Percentiles rank a stretch among this genome's conserved stretches.
phyloP scores from a whole-genome alignment of 2,888 invertebrate genomes.

The Mechanitis messenoides region DNA sequence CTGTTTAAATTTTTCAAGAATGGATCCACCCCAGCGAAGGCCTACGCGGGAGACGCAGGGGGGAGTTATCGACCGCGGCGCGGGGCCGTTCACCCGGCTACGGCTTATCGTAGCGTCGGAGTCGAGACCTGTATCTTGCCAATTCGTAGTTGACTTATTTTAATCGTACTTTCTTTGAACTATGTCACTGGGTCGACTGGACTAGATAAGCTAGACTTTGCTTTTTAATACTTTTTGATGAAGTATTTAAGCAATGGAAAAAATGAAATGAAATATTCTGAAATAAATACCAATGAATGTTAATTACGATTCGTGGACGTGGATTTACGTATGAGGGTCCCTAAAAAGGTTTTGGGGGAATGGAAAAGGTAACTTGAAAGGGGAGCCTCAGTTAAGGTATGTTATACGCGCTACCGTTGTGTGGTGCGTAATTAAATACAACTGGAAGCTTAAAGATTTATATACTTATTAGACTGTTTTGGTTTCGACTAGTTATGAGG shows the following conservation, averaged over 20 bases:
- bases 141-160: conserved; percentile 15
- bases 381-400: not conserved
- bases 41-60: conserved; percentile 33
- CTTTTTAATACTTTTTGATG: not conserved
- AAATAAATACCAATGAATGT: not conserved
- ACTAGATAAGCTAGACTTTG: conserved; percentile 1
- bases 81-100: conserved; percentile 66
- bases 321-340: conserved; percentile 11
- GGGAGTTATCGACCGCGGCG: conserved; percentile 60
- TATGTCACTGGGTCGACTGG: conserved; percentile 21
- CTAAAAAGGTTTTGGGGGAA: not conserved
- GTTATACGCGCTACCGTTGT: not conserved
- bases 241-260: not conserved
- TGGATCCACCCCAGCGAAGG: conserved; percentile 36
- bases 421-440: not conserved
- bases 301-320: not conserved
- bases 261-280: not conserved
- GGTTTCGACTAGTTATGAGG: too few species aligned
- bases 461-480: too few species aligned
- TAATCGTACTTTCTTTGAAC: conserved; percentile 10
- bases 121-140: conserved; percentile 21
- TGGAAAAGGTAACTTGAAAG: conserved; percentile 3
- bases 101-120: conserved; percentile 51
- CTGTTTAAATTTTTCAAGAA: conserved; percentile 22
- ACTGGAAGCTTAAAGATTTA: not conserved